Percentiles rank a stretch among this genome's conserved stretches.
Evolutionary conservation across 2,888 invertebrate genomes (phyloP).

Genomic region (Andrena camellia): DNA sequence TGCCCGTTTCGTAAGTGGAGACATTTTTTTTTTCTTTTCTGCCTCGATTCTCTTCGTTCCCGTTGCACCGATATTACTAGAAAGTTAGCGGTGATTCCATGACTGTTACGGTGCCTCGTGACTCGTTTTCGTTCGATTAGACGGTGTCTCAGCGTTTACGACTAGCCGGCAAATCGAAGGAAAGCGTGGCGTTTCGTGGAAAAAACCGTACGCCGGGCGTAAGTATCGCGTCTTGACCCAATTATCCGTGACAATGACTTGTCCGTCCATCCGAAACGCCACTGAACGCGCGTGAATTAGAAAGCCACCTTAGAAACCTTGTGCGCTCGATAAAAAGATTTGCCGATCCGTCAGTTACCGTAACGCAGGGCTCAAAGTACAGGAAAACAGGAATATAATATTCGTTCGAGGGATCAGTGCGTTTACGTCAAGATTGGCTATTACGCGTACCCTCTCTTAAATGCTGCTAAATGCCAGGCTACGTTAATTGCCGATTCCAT

Average conservation of each 20-base stretch:
- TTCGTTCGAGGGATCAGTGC: not conserved
- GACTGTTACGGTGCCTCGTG: not conserved
- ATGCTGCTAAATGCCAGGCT: not conserved
- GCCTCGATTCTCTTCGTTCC: not conserved
- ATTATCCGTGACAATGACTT: slow-evolving; percentile 46
- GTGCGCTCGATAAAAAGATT: not conserved
- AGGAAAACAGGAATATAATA: not conserved
- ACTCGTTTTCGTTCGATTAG: slow-evolving; percentile 2
- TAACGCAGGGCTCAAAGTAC: too few species aligned
- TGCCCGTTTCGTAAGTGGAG: not conserved
- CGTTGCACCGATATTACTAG: slow-evolving; percentile 3
- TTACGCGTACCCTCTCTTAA: not conserved
- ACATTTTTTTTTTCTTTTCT: not conserved
- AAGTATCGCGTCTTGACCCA: slow-evolving; percentile 30
- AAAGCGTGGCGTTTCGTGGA: slow-evolving; percentile 16
- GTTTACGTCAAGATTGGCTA: not conserved
- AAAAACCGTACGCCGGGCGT: not conserved
- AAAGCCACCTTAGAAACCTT: slow-evolving; percentile 35
- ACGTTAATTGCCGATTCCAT: not conserved
- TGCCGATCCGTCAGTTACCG: too few species aligned
- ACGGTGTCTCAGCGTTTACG: not conserved
- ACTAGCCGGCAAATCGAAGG: not conserved
- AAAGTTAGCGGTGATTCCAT: slow-evolving; percentile 14
- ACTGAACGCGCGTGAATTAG: slow-evolving; percentile 3
- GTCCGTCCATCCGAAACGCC: not conserved